These are phyloP conservation scores for Caenorhabditis doughertyi DNA, from an alignment of 2,888 invertebrate species.

Conservation along the genomic window DNA sequence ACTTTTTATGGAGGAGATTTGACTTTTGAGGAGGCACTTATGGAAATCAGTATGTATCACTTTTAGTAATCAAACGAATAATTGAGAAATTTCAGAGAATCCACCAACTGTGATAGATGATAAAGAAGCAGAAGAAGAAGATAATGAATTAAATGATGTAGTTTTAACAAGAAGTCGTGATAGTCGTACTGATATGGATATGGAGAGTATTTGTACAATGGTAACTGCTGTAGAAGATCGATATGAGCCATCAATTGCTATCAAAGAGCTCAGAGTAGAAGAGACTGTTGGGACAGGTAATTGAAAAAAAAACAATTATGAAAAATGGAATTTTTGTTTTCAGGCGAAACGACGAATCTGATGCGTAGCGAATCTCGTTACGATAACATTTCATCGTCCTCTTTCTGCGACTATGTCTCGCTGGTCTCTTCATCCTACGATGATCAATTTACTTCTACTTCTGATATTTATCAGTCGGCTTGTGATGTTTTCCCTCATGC, in stretches of 20 bases:
- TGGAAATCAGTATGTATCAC: constrained; percentile 60
- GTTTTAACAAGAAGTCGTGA: constrained; percentile 61
- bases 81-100: constrained; percentile 27
- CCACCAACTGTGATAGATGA: constrained; percentile 46
- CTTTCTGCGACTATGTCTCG: constrained; percentile 73
- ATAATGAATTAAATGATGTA: constrained; percentile 68
- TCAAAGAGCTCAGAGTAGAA: constrained; percentile 28
- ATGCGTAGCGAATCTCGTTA: constrained; percentile 72
- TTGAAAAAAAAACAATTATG: background rate
- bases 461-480: constrained; percentile 70
- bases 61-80: background rate
- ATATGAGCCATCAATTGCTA: constrained; percentile 41
- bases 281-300: constrained; percentile 45
- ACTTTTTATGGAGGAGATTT: constrained; percentile 39
- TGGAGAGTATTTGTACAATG: constrained; percentile 67
- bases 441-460: constrained; percentile 65
- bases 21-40: constrained; percentile 70
- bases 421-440: constrained; percentile 54
- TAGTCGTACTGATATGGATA: constrained; percentile 48
- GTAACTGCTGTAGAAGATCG: constrained; percentile 65
- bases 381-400: constrained; percentile 76
- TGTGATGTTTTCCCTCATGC: constrained; percentile 56
- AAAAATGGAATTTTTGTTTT: constrained; percentile 7
- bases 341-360: constrained; percentile 60
- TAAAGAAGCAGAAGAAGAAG: constrained; percentile 62